A percentile compares a stretch with the other conserved stretches of the same genome.
These are phyloP conservation scores for Orussus abietinus DNA, from an alignment of 1,140 invertebrate genomes.

Conservation along the genomic window DNA sequence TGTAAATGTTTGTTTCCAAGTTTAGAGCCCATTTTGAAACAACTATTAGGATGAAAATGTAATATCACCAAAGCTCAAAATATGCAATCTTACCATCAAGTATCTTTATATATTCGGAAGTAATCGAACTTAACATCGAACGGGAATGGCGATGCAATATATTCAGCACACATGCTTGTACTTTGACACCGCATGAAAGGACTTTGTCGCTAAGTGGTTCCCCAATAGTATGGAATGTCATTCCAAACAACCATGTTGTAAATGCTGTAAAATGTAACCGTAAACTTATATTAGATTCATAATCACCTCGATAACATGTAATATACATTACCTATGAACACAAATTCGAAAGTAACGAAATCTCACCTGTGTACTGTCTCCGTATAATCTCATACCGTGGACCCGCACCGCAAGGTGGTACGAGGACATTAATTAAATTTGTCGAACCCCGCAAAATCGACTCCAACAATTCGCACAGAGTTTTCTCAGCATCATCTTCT, in stretches of 20 bases:
- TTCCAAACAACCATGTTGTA: slow-evolving; percentile 45
- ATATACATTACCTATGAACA: no score
- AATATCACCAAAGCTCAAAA: not conserved
- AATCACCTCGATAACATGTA: no score
- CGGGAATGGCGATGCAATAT: slow-evolving; percentile 35
- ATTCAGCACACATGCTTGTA: slow-evolving; percentile 42
- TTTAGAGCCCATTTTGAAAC: no score
- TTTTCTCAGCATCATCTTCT: slow-evolving; percentile 26
- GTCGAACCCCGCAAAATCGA: slow-evolving; percentile 31
- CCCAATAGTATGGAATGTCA: slow-evolving; percentile 38
- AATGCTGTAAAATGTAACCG: slow-evolving; percentile 30
- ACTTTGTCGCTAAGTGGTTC: slow-evolving; percentile 26
- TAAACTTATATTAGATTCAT: not conserved
- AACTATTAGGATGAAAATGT: no score
- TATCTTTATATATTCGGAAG: slow-evolving; percentile 34
- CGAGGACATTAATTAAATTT: slow-evolving; percentile 35
- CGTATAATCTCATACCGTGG: slow-evolving; percentile 20
- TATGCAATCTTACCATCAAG: slow-evolving; percentile 29
- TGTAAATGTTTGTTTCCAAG: no score
- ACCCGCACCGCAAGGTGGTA: slow-evolving; percentile 27
- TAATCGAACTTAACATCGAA: slow-evolving; percentile 31
- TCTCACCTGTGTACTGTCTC: slow-evolving; percentile 31
- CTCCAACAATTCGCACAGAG: slow-evolving; percentile 30
- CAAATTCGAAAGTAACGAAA: slow-evolving; percentile 10
- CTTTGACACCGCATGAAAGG: slow-evolving; percentile 30